These are phyloP conservation scores for Lepidotrigona ventralis DNA, from an alignment of 1,140 invertebrate genomes.

Conservation along the genomic window DNA sequence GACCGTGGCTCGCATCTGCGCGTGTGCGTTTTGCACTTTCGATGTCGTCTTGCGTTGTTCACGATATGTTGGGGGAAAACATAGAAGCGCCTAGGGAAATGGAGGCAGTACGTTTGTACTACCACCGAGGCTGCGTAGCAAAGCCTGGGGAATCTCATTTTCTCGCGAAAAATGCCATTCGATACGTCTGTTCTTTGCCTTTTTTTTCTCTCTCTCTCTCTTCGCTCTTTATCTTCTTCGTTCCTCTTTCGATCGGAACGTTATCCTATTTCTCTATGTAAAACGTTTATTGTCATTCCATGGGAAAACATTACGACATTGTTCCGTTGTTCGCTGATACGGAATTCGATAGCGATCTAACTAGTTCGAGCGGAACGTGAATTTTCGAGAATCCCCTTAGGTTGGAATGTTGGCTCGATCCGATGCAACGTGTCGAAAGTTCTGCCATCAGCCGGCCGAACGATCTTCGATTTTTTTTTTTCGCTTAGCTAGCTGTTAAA, in stretches of 20 bases:
- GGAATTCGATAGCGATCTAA: slow-evolving; percentile 9
- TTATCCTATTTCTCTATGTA: neutral
- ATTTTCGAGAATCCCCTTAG: neutral
- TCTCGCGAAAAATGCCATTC: slow-evolving; percentile 9
- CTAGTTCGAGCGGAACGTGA: neutral
- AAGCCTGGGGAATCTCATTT: slow-evolving; percentile 38
- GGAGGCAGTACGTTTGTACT: neutral
- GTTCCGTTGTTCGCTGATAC: neutral
- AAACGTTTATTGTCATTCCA: slow-evolving; percentile 28
- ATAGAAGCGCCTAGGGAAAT: slow-evolving; percentile 19
- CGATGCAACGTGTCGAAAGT: neutral
- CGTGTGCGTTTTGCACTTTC: neutral
- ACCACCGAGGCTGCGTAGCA: neutral
- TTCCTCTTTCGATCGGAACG: neutral
- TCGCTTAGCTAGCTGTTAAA: too few relatives aligned
- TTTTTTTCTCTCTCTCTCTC: neutral
- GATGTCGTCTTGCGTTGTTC: neutral
- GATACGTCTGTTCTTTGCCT: neutral
- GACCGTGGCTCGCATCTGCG: neutral
- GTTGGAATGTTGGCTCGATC: neutral
- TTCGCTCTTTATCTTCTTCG: neutral
- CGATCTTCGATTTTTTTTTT: neutral
- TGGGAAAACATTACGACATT: slow-evolving; percentile 22
- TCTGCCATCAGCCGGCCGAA: neutral
- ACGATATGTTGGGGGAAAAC: neutral